Evolutionary conservation across 2,113 vertebrate genomes (phyloP).

Genomic region (Corythoichthys haematopterus): DNA sequence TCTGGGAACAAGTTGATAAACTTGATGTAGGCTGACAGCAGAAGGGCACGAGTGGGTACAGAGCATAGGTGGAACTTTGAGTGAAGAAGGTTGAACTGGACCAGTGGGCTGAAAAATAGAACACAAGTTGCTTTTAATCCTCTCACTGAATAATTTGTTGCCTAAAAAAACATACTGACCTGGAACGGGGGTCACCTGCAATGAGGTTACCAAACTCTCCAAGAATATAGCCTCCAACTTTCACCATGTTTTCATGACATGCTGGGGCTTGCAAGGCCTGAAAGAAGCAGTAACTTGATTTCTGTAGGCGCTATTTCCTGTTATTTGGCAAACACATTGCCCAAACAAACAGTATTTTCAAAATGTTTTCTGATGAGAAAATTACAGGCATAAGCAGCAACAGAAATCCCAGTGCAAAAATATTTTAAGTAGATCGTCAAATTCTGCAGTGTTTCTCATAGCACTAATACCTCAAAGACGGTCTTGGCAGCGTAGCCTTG

Average conservation of each 20-base stretch:
- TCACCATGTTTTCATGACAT: constrained; percentile 95
- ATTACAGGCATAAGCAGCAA: background rate
- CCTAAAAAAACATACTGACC: constrained; percentile 58
- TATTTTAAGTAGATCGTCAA: background rate
- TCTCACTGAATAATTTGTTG: background rate
- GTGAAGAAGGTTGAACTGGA: constrained; percentile 90
- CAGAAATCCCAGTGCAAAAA: background rate
- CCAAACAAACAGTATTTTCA: no score
- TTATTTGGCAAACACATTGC: no score
- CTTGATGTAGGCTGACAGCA: constrained; percentile 90
- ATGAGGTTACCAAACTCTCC: constrained; percentile 93
- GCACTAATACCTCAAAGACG: constrained; percentile 80
- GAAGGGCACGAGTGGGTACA: constrained; percentile 82
- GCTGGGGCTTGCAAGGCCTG: constrained; percentile 89
- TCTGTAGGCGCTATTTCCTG: background rate
- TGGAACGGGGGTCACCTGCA: constrained; percentile 88
- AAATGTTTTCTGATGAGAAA: background rate
- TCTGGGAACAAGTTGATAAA: constrained; percentile 94
- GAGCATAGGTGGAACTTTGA: constrained; percentile 93
- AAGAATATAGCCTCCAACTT: constrained; percentile 89
- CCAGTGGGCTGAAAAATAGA: constrained; percentile 73
- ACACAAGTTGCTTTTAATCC: background rate
- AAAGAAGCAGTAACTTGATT: background rate
- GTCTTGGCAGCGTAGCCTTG: constrained; percentile 92
- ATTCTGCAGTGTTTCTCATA: background rate